A percentile compares a stretch with the other conserved stretches of the same genome.
phyloP scores from a whole-genome alignment of 1,140 invertebrate species.

The Conus betulinus region DNA sequence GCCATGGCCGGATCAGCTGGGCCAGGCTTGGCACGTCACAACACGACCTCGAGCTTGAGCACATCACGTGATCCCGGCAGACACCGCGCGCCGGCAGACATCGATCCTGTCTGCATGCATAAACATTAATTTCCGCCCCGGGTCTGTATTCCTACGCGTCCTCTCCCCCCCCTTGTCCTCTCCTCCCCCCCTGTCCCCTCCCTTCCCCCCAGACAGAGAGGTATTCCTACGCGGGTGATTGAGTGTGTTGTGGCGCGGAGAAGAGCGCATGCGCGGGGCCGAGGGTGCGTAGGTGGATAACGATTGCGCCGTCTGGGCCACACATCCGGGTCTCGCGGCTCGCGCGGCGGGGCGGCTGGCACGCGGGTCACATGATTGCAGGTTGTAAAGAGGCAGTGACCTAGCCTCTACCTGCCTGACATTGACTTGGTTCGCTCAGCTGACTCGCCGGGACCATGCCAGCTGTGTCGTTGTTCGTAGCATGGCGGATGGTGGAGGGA shows the following conservation, averaged over 20 bases:
- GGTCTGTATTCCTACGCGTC: slow-evolving; percentile 19
- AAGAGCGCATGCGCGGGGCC: slow-evolving; percentile 14
- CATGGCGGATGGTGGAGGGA: not conserved
- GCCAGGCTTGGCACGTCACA: slow-evolving; percentile 8
- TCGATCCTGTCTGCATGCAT: slow-evolving; percentile 29
- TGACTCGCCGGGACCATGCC: not conserved
- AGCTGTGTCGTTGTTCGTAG: not conserved
- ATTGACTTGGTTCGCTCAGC: not conserved
- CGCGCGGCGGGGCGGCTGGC: slow-evolving; percentile 13
- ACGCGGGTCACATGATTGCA: slow-evolving; percentile 30
- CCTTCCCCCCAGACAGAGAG: not conserved
- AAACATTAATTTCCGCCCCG: not conserved
- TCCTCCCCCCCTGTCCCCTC: too few species aligned
- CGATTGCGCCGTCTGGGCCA: slow-evolving; percentile 32
- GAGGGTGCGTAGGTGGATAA: slow-evolving; percentile 24
- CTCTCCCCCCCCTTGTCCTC: not conserved
- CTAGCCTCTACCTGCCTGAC: not conserved
- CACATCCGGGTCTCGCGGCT: slow-evolving; percentile 27
- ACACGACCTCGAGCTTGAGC: not conserved
- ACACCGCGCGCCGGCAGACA: not conserved
- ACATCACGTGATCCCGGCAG: slow-evolving; percentile 13
- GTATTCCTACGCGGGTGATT: slow-evolving; percentile 31
- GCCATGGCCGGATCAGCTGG: slow-evolving; percentile 11
- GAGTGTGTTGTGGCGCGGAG: slow-evolving; percentile 22
- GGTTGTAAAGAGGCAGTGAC: slow-evolving; percentile 18